Evolutionary conservation across 2,888 invertebrate genomes (phyloP), one percentile per base, ranked within the genome.

Genomic region (Kryphioiulus occultus): DNA sequence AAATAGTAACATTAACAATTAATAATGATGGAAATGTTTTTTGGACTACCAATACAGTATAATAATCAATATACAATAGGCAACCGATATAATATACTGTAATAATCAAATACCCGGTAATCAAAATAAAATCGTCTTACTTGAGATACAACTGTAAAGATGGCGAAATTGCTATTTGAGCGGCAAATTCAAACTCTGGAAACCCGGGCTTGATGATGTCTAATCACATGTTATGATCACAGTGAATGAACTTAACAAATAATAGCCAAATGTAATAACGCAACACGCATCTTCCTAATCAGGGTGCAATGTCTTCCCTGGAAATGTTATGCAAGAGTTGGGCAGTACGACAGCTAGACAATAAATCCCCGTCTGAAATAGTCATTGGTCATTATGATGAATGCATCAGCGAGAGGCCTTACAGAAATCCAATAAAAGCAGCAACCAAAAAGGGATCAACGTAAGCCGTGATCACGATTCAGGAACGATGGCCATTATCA

Each of bases 351-450:
- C 7, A 4, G 9, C 68, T 68, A 68, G 68, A 68, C 68, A 68
- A 68, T 68, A 12, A 68, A 68, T 26, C 26, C 68, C 68, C 22
- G 12, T 26, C 26, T 68, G 68, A 68, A 68, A 68, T 68, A 68
- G 68, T 68, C 68, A 68, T 26, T 68, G 68, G 68, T 68, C 68
- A 68, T 68, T 68, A 68, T 68, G 68, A 68, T 68, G 68, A 26
- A 26, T 68, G 26, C 68, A 68, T 68, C 10, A 26, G 68, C 68
- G 26, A 68, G 68, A 68, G 26, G 26, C 68, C 68, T 68, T 26
- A 9, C 68, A 68, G 68, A 68, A 68, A 68, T 68, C 68, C 68
- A 68, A 68, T 68, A 68, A 68, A 68, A 68, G 68, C 68, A 68
- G 68, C 47, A 17, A 47, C 12, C 47, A 47, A 47, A 47, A 47